phyloP scores from a whole-genome alignment of 2,888 invertebrate genomes.

The Thecocarcelia acutangulata region DNA sequence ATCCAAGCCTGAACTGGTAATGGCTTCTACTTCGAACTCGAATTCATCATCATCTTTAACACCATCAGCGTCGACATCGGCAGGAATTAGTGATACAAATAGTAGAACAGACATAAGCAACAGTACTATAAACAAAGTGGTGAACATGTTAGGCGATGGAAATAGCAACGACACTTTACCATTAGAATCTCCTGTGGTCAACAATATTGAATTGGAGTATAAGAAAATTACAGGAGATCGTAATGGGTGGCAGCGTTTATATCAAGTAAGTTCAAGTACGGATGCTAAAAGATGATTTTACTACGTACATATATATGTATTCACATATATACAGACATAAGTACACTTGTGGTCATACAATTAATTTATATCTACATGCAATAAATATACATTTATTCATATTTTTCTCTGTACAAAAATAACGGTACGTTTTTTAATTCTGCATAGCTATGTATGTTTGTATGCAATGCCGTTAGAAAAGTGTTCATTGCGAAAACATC shows the following conservation, averaged over 20 bases:
- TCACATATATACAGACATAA: neutral
- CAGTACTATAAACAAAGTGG: conserved; percentile 36
- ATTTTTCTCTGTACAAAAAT: neutral
- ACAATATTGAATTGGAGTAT: conserved; percentile 86
- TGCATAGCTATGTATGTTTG: too few species aligned
- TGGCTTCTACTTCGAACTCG: conserved; percentile 65
- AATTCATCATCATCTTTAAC: conserved; percentile 46
- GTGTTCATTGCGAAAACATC: too few species aligned
- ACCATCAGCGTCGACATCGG: conserved; percentile 49
- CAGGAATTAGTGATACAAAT: conserved; percentile 54
- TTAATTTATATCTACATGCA: too few species aligned
- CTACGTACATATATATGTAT: neutral
- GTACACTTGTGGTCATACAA: neutral
- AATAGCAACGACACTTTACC: conserved; percentile 63
- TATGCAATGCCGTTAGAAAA: too few species aligned
- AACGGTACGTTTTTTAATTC: too few species aligned
- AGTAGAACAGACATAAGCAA: conserved; percentile 45
- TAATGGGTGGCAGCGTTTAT: conserved; percentile 87
- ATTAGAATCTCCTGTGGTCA: conserved; percentile 52
- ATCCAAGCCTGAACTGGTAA: conserved; percentile 46
- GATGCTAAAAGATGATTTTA: too few species aligned
- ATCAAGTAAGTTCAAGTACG: conserved; percentile 84
- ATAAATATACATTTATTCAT: neutral
- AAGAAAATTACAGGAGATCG: conserved; percentile 85
- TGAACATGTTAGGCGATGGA: conserved; percentile 61